Evolutionary conservation across 1,140 invertebrate species (phyloP), one percentile per base, ranked within the genome.

Genomic region (Drosophila littoralis): DNA sequence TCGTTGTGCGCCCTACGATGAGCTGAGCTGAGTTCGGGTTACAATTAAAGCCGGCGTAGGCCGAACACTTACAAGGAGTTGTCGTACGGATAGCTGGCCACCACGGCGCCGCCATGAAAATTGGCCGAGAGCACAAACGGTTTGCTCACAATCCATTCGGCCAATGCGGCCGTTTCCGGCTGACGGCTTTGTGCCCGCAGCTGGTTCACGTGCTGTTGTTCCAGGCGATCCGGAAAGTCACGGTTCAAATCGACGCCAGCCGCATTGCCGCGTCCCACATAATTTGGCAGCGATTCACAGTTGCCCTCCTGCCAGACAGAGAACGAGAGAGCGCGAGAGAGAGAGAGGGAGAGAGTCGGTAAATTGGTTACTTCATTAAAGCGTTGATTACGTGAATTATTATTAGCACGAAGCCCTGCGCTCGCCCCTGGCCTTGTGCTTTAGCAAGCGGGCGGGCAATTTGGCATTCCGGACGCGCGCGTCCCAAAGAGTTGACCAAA

Each of bases 121-220:
- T 98, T 98, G 0, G 96, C 97, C 1, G 97, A 98, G 8, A 99
- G 93, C 32, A 98, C 97, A 92, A 99, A 99, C 32, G 97, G 96
- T 89, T 96, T 95, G 13, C 94, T 94, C 2, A 95, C 92, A 55
- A 98, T 96, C 97, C 97, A 98, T 8, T 94, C 95, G 94, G 99
- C 99, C 71, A 99, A 94, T 40, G 97, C 97, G 13, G 95, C 89
- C 0, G 98, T 99, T 93, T 99, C 99, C n/a, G 96, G 96, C 92
- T 98, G 96, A 22, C 96, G 93, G 10, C 67, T 93, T 1, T 93
- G 86, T 10, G 93, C 74, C 9, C 81, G 78, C 72, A 90, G 48
- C 68, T 91, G 77, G 63, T 88, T 75, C 54, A 78, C 42, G 50
- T 90, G 77, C 51, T 77, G 46, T 7, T 86, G 86, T 65, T 96